A percentile compares a stretch with the other conserved stretches of the same genome.
Conservation (phyloP, 1,140 invertebrate genomes). For the Solenopsis invicta region DNA sequence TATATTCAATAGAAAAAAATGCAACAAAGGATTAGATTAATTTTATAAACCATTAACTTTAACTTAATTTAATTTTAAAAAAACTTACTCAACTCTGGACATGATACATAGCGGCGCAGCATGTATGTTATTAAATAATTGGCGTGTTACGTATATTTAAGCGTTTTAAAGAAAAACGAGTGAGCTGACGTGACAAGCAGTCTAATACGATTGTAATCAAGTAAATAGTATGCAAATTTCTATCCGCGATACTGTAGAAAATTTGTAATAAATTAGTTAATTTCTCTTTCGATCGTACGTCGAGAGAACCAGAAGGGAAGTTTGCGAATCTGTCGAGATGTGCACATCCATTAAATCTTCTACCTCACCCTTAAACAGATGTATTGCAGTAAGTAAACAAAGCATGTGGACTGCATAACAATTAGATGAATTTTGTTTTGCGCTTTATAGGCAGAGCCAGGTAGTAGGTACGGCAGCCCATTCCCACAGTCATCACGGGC, state of each 20-base stretch:
- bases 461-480: constrained; percentile 84
- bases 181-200: constrained; percentile 33
- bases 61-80: too few species aligned
- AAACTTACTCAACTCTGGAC: too few species aligned
- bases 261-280: not conserved
- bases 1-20: too few species aligned
- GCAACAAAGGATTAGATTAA: too few species aligned
- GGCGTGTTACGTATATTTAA: constrained; percentile 5
- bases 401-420: constrained; percentile 72
- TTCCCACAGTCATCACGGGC: constrained; percentile 84
- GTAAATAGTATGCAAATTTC: constrained; percentile 61
- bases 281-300: not conserved
- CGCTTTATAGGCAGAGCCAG: constrained; percentile 85
- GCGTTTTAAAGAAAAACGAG: constrained; percentile 42
- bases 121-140: constrained; percentile 41
- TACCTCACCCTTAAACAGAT: constrained; percentile 46
- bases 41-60: too few species aligned
- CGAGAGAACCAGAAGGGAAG: not conserved
- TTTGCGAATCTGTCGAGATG: not conserved
- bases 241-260: not conserved
- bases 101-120: constrained; percentile 8
- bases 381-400: constrained; percentile 64
- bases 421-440: constrained; percentile 77
- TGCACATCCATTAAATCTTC: constrained; percentile 27
- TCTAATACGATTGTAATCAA: constrained; percentile 56